A percentile compares a stretch with the other conserved stretches of the same genome.
These are phyloP conservation scores for Typhlichthys eigenmanni DNA, from an alignment of 2,797 vertebrate genomes.

Conservation along the genomic window DNA sequence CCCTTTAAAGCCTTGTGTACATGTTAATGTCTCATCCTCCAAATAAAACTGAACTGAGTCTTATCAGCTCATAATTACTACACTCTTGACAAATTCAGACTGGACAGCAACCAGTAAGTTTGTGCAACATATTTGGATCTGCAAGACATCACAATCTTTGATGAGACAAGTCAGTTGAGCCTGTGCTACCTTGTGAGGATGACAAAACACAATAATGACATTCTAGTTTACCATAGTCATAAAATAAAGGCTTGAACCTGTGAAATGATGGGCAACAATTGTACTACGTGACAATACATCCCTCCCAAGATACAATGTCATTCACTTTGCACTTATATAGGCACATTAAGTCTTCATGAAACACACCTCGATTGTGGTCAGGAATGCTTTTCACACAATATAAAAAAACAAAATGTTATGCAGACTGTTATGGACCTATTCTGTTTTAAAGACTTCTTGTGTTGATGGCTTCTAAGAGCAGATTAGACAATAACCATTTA, in stretches of 20 bases:
- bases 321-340: slow-evolving; percentile 71
- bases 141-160: slow-evolving; percentile 17
- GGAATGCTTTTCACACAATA: slow-evolving; percentile 68
- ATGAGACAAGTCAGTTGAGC: slow-evolving; percentile 66
- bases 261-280: slow-evolving; percentile 44
- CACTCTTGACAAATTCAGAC: slow-evolving; percentile 47
- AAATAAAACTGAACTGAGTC: slow-evolving; percentile 57
- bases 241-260: slow-evolving; percentile 64
- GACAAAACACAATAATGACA: slow-evolving; percentile 67
- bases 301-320: slow-evolving; percentile 25
- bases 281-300: slow-evolving; percentile 46
- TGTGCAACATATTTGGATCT: slow-evolving; percentile 10
- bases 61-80: slow-evolving; percentile 42
- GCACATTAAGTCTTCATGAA: slow-evolving; percentile 76
- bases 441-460: slow-evolving; percentile 37
- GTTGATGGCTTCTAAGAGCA: slow-evolving; percentile 39
- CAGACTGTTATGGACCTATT: slow-evolving; percentile 39
- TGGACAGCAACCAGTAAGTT: slow-evolving; percentile 7
- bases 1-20: too few species aligned
- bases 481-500: slow-evolving; percentile 39
- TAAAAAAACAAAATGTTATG: slow-evolving; percentile 33
- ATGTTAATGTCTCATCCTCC: slow-evolving; percentile 28
- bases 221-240: slow-evolving; percentile 60
- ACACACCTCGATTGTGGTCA: slow-evolving; percentile 65
- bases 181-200: slow-evolving; percentile 52